Conservation (phyloP, 2,113 vertebrate species). For the Megalops atlanticus region DNA sequence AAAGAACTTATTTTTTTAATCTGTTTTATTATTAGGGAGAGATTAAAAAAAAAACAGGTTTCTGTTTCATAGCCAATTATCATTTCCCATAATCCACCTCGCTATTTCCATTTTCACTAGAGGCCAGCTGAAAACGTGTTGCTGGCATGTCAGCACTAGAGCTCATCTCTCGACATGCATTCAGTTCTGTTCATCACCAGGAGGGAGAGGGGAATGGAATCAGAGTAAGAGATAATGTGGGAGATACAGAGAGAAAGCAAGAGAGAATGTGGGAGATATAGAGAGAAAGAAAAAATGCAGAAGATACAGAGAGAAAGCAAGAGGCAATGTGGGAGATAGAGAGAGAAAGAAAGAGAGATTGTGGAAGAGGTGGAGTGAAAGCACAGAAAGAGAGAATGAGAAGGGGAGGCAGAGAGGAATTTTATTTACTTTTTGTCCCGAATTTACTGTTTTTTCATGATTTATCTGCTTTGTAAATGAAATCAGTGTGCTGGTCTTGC, state of each 20-base stretch:
- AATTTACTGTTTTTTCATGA: no score
- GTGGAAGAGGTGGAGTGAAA: constrained; percentile 31
- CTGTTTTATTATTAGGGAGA: constrained; percentile 38
- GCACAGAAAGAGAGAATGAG: constrained; percentile 47
- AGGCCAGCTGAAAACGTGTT: constrained; percentile 28
- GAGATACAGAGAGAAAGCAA: constrained; percentile 30
- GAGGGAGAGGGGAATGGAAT: constrained; percentile 1
- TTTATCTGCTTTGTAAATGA: no score
- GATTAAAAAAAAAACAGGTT: constrained; percentile 30
- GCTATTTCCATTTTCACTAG: constrained; percentile 32
- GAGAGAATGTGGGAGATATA: constrained; percentile 20
- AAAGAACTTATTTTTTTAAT: background rate
- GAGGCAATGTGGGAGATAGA: constrained; percentile 25
- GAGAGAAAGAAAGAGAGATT: constrained; percentile 45
- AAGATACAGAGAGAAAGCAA: constrained; percentile 37
- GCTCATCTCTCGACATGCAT: background rate
- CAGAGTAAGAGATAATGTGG: constrained; percentile 19
- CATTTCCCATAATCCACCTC: constrained; percentile 57
- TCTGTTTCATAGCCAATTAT: constrained; percentile 48
- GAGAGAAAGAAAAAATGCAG: constrained; percentile 9
- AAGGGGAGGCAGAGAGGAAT: constrained; percentile 47
- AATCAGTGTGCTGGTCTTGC: no score
- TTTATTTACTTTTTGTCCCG: no score
- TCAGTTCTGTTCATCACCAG: background rate
- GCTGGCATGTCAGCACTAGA: constrained; percentile 12